A percentile compares a stretch with the other conserved stretches of the same genome.
These are phyloP conservation scores for Rotaria sp. DNA, from an alignment of 2,888 invertebrate species.

Conservation along the genomic window DNA sequence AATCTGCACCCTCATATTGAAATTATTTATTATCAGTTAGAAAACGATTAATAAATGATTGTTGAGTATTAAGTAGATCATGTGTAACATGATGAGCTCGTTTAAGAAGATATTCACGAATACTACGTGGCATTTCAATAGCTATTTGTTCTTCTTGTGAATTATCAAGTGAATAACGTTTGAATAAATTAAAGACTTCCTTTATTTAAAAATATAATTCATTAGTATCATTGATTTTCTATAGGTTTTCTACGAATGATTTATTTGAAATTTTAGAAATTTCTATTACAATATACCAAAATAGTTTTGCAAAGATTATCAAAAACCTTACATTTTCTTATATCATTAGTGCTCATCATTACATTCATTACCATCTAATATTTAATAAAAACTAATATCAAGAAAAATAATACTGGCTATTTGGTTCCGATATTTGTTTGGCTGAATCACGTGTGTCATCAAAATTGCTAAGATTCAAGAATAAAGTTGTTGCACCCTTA, in stretches of 20 bases:
- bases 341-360: no score
- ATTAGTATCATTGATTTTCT: no score
- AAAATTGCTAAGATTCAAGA: no score
- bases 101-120: conserved; percentile 2
- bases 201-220: not conserved
- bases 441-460: not conserved
- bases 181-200: not conserved
- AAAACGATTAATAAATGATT: not conserved
- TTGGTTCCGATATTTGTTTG: not conserved
- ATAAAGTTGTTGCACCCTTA: no score
- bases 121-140: not conserved
- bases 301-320: no score
- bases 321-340: no score
- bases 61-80: not conserved
- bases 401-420: no score
- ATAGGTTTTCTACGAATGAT: no score
- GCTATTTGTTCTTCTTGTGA: not conserved
- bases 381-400: no score
- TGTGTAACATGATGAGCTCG: not conserved
- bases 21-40: not conserved
- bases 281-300: no score
- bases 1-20: not conserved
- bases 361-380: no score
- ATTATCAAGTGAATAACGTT: not conserved
- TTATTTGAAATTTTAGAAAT: no score